Evolutionary conservation across 2,888 invertebrate genomes (phyloP).

Genomic region (Aspidiotus destructor): DNA sequence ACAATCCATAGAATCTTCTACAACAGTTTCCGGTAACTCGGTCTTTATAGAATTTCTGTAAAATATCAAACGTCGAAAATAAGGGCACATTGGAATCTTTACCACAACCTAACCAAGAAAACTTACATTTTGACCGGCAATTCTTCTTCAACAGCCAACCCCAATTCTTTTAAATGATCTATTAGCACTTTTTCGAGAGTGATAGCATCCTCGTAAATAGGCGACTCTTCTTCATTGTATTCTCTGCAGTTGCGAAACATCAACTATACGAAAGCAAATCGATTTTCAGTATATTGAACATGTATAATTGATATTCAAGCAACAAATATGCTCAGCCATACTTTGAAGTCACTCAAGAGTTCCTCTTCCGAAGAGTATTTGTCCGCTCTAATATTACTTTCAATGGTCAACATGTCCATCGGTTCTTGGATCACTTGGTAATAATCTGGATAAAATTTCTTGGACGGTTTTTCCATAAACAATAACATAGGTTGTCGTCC

Average conservation of each 20-base stretch:
- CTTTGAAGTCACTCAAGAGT: slow-evolving; percentile 53
- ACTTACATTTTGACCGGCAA: slow-evolving; percentile 35
- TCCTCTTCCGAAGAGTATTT: slow-evolving; percentile 53
- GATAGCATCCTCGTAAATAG: slow-evolving; percentile 90
- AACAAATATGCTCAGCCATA: slow-evolving; percentile 36
- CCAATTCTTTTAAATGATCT: slow-evolving; percentile 68
- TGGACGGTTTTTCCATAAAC: slow-evolving; percentile 94
- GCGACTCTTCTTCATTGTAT: slow-evolving; percentile 92
- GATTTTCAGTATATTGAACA: background rate
- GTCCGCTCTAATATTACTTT: slow-evolving; percentile 72
- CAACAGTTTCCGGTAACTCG: slow-evolving; percentile 43
- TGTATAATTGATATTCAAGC: background rate
- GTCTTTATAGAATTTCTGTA: slow-evolving; percentile 30
- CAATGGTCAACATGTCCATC: slow-evolving; percentile 90
- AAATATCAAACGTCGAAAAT: background rate
- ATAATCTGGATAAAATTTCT: slow-evolving; percentile 89
- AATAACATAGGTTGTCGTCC: slow-evolving; percentile 81
- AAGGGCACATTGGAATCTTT: too few species aligned
- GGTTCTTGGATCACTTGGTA: slow-evolving; percentile 82
- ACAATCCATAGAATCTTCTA: slow-evolving; percentile 72
- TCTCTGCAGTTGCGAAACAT: slow-evolving; percentile 97
- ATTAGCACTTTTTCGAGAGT: slow-evolving; percentile 73
- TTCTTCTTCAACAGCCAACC: slow-evolving; percentile 49
- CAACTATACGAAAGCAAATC: slow-evolving; percentile 51
- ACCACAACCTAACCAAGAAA: too few species aligned